Evolutionary conservation across 2,888 invertebrate species (phyloP).

Genomic region (Sarcophaga rosellei): DNA sequence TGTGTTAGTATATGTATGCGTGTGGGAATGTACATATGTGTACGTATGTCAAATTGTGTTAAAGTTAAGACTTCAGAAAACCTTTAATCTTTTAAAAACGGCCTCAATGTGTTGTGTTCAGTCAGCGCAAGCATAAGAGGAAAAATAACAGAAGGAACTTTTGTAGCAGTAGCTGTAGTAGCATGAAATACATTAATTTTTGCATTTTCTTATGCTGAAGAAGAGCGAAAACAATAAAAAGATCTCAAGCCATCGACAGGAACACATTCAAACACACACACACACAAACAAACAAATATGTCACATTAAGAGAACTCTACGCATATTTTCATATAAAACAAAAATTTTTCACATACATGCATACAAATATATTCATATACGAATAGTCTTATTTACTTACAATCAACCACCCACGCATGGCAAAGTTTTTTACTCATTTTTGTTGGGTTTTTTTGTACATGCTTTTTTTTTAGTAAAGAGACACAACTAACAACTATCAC

Average conservation of each 20-base stretch:
- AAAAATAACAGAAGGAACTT: background rate
- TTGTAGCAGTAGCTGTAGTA: too few species aligned
- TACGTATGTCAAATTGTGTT: background rate
- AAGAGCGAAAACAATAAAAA: background rate
- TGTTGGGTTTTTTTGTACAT: too few species aligned
- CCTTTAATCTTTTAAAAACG: constrained; percentile 2
- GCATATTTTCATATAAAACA: constrained; percentile 13
- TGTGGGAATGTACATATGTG: background rate
- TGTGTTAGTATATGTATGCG: background rate
- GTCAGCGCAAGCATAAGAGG: background rate
- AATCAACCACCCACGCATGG: background rate
- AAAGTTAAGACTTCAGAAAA: constrained; percentile 14
- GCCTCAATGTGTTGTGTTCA: background rate
- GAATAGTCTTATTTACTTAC: background rate
- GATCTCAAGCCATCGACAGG: background rate
- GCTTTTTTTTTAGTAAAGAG: background rate
- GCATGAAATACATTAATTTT: background rate
- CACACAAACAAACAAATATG: background rate
- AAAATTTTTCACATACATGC: background rate
- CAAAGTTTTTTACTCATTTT: background rate
- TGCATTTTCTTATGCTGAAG: background rate
- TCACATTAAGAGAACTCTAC: constrained; percentile 39
- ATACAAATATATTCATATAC: background rate
- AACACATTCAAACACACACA: too few species aligned
- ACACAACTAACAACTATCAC: background rate